Conservation (phyloP, 2,113 vertebrate genomes). For the Erythrolamprus reginae region DNA sequence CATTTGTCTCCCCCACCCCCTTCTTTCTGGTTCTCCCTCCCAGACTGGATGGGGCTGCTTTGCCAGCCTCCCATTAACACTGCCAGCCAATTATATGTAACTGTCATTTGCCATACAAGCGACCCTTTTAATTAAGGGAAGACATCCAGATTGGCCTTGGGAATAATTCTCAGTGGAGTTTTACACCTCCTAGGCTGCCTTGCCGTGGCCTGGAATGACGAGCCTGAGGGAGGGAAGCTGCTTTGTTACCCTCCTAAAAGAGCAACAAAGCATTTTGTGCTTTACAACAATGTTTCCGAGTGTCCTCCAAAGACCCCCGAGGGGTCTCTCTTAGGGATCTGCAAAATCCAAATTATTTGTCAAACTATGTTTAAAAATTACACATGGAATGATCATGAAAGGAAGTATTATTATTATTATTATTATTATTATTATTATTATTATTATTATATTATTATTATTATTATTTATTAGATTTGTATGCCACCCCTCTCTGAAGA, state of each 20-base stretch:
- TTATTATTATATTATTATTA: too few relatives aligned
- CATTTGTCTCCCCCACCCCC: not conserved
- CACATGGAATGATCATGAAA: not conserved
- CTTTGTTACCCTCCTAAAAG: not conserved
- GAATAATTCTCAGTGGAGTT: not conserved
- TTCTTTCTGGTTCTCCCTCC: not conserved
- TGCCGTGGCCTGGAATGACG: not conserved
- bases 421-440: too few relatives aligned
- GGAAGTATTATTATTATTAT: too few relatives aligned
- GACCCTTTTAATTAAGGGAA: slow-evolving; percentile 14
- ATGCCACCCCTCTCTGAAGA: too few relatives aligned
- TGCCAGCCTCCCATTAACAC: not conserved
- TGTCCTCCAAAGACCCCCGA: not conserved
- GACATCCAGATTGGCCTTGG: not conserved
- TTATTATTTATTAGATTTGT: too few relatives aligned
- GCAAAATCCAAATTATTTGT: not conserved
- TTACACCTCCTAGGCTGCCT: not conserved
- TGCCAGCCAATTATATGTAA: not conserved
- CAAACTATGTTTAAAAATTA: not conserved
- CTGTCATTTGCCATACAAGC: not conserved
- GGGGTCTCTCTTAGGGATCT: not conserved
- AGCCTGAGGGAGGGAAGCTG: too few relatives aligned
- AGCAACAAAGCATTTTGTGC: not conserved
- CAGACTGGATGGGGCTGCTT: not conserved
- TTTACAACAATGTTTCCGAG: not conserved